phyloP scores from a whole-genome alignment of 2,797 vertebrate genomes.

The Adelosebastes latens region DNA sequence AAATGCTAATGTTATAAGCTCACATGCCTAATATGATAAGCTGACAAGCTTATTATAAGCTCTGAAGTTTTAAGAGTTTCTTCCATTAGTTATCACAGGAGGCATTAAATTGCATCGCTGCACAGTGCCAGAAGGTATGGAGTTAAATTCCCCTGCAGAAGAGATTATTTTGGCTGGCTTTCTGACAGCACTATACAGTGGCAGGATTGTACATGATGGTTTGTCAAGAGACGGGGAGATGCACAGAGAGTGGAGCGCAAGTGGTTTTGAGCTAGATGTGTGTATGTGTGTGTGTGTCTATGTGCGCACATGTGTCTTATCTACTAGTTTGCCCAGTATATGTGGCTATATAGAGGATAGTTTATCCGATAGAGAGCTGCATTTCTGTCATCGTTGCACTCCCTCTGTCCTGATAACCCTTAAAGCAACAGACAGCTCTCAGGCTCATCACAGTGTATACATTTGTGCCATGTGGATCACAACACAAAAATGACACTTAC shows the following conservation, averaged over 20 bases:
- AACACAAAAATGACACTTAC: neutral
- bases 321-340: conserved; percentile 54
- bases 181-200: conserved; percentile 80
- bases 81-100: conserved; percentile 86
- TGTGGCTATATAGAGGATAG: conserved; percentile 40
- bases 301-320: conserved; percentile 48
- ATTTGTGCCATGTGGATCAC: conserved; percentile 14
- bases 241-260: conserved; percentile 56
- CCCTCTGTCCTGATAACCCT: conserved; percentile 29
- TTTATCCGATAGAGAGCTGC: conserved; percentile 61
- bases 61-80: conserved; percentile 88
- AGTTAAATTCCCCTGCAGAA: conserved; percentile 84
- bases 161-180: conserved; percentile 83
- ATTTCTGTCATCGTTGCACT: conserved; percentile 58
- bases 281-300: conserved; percentile 21
- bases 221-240: conserved; percentile 71
- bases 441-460: conserved; percentile 2
- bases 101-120: conserved; percentile 83
- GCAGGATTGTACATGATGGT: conserved; percentile 76
- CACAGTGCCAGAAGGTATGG: conserved; percentile 81
- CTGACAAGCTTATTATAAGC: conserved; percentile 90
- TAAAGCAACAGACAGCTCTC: conserved; percentile 21
- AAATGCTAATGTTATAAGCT: conserved; percentile 90
- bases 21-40: conserved; percentile 89
- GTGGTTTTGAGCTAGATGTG: conserved; percentile 54